phyloP scores from a whole-genome alignment of 2,888 invertebrate species.

The Xestia c-nigrum region DNA sequence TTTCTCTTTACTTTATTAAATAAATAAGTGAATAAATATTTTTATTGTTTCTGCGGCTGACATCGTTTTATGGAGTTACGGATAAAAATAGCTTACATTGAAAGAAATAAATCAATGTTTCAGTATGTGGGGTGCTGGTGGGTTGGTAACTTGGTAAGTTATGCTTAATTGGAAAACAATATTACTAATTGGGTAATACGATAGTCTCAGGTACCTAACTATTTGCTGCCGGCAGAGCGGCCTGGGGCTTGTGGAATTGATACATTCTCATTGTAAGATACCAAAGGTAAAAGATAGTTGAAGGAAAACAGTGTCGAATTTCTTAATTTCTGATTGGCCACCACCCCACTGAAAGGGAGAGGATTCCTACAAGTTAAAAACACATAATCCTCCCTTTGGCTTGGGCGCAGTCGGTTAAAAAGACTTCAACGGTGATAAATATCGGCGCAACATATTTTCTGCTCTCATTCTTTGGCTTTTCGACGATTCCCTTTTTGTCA shows the following conservation, averaged over 20 bases:
- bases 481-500: background rate
- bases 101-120: conserved; percentile 1
- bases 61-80: background rate
- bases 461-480: background rate
- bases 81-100: conserved; percentile 11
- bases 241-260: background rate
- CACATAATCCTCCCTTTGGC: too few relatives aligned
- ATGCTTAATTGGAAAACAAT: background rate
- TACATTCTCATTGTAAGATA: background rate
- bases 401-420: background rate
- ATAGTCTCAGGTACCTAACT: too few relatives aligned
- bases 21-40: background rate
- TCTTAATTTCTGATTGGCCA: background rate
- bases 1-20: too few relatives aligned
- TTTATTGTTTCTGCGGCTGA: conserved; percentile 2
- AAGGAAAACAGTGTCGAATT: background rate
- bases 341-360: background rate
- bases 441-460: background rate
- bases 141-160: background rate
- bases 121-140: background rate
- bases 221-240: background rate
- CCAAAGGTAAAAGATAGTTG: background rate
- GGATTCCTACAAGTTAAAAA: background rate
- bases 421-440: background rate
- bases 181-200: background rate